Conservation (phyloP, 2,113 vertebrate genomes). For the Corapipo altera region DNA sequence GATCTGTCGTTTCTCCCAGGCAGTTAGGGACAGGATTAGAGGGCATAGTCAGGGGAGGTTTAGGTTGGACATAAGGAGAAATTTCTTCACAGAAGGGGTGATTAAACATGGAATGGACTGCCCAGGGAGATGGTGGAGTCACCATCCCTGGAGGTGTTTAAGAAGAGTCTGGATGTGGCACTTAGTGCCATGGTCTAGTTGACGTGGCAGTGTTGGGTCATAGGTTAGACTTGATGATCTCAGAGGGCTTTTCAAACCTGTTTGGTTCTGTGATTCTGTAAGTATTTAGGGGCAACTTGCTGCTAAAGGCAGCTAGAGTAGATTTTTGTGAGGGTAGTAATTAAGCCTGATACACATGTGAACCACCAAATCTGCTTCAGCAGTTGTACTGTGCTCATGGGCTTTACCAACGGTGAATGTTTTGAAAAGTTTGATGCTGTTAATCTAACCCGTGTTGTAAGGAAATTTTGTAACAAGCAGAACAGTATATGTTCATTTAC, state of each 20-base stretch:
- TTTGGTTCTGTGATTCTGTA: neutral
- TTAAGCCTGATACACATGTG: neutral
- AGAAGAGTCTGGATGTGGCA: neutral
- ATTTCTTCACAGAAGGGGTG: neutral
- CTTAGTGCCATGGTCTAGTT: neutral
- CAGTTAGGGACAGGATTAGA: neutral
- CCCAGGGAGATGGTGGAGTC: neutral
- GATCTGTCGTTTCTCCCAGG: neutral
- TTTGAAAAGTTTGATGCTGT: neutral
- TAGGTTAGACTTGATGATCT: neutral
- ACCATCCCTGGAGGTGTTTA: neutral
- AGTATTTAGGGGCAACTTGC: neutral
- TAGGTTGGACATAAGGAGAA: neutral
- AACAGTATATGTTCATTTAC: neutral
- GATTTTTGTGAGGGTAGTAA: neutral
- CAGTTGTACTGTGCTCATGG: rapidly evolving
- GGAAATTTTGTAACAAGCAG: neutral
- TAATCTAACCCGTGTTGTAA: neutral
- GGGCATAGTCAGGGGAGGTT: neutral
- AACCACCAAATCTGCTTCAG: neutral
- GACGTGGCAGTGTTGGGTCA: neutral
- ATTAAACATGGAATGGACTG: neutral
- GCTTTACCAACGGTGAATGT: neutral
- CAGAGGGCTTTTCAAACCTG: neutral
- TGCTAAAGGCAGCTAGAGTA: neutral